Evolutionary conservation across 1,140 invertebrate genomes (phyloP), one percentile per base, ranked within the genome.

Genomic region (Ctenoplectra terminalis): DNA sequence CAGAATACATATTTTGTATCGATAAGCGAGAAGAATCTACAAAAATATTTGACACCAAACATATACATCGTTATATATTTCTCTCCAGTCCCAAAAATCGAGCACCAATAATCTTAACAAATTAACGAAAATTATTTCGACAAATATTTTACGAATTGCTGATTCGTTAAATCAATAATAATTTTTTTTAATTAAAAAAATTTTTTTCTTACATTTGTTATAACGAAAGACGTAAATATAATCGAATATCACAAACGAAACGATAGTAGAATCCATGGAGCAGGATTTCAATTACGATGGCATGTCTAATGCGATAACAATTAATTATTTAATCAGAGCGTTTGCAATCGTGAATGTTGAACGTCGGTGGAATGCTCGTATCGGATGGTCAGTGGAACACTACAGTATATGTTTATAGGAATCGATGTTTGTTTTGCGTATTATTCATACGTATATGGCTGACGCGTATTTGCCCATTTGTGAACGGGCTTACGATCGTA

Each of bases 241-340:
- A 26, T 26, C 29, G 1, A 9, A 29, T 48, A 6, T 29, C 40
- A 40, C 9, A 40, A 5, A 72, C 9, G 9, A n/a, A 40, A 60
- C 17, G 15, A 23, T 37, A 26, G 8, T 7, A 5, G 15, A 40
- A 37, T 63, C 6, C 15, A 43, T 7, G n/a, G 3, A 17, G 1
- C 8, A 11, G 8, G 20, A 26, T 9, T 2, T 26, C 34, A 56
- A 66, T 66, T 40, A 23, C 31, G 2, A 29, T 26, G 13, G 20
- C 9, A 40, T 31, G 48, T 23, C 23, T 56, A 70, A 66, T 61
- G 46, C 50, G 70, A 74, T 75, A 79, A 73, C 71, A 17, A 70
- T 83, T 69, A 83, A 83, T 83, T 85, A 86, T 85, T 82, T 83
- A 83, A 87, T 87, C 79, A 86, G 67, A 23, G 56, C 9, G 40